These are phyloP conservation scores for Diadema setosum DNA, from an alignment of 35 echinoderm and acorn worm species.

Conservation along the genomic window DNA sequence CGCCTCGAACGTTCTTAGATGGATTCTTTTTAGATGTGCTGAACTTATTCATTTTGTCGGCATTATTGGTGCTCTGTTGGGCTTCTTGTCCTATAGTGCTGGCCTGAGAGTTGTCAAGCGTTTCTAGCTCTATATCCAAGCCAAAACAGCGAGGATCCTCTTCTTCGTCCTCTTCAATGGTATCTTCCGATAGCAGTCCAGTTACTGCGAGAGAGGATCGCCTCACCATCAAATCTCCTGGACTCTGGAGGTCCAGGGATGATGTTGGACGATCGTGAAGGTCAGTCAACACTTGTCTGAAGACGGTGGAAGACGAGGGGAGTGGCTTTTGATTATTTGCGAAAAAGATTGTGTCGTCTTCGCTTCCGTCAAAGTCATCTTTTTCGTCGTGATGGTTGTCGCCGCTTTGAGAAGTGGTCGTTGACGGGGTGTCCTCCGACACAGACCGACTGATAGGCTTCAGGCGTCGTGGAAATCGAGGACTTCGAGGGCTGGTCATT, in stretches of 20 bases:
- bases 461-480: background rate
- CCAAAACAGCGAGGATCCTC: no score
- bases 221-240: slow-evolving; percentile 6
- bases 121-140: no score
- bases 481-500: background rate
- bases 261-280: background rate
- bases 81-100: no score
- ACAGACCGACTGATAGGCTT: background rate
- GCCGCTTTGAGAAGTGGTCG: background rate
- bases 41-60: no score
- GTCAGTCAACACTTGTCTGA: background rate
- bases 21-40: no score
- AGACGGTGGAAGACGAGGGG: background rate
- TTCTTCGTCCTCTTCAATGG: no score
- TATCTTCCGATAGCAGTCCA: no score
- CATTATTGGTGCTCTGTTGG: no score
- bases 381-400: no score
- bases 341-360: background rate
- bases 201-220: background rate
- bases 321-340: background rate
- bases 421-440: background rate
- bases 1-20: no score
- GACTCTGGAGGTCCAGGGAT: background rate
- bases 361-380: background rate
- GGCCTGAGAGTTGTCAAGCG: no score